These are phyloP conservation scores for Drosophila leontia DNA, from an alignment of 1,140 invertebrate genomes.

Conservation along the genomic window DNA sequence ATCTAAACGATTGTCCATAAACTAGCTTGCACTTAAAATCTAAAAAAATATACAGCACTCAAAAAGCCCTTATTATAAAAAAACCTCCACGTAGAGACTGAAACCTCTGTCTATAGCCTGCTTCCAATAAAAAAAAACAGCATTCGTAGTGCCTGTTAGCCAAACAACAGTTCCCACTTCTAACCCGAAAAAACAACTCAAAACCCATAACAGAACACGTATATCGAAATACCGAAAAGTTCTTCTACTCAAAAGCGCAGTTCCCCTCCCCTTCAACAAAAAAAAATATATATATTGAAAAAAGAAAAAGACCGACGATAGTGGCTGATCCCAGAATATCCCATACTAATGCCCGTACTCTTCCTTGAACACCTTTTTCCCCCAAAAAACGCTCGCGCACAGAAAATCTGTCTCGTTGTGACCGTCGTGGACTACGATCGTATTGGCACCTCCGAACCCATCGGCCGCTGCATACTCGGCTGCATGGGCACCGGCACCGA, in stretches of 20 bases:
- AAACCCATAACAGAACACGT: slow-evolving; percentile 64
- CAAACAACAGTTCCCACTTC: slow-evolving; percentile 51
- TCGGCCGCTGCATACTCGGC: slow-evolving; percentile 98
- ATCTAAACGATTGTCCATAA: slow-evolving; percentile 47
- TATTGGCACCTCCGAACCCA: slow-evolving; percentile 99
- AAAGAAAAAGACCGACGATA: slow-evolving; percentile 31
- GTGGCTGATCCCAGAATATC: not conserved
- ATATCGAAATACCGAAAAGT: slow-evolving; percentile 60
- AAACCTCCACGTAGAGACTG: slow-evolving; percentile 27
- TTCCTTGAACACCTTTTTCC: slow-evolving; percentile 39
- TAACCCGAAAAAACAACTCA: slow-evolving; percentile 35
- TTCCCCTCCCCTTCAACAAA: slow-evolving; percentile 24
- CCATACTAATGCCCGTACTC: slow-evolving; percentile 28
- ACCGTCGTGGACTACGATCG: slow-evolving; percentile 99
- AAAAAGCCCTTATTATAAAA: slow-evolving; percentile 9
- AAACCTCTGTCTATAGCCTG: slow-evolving; percentile 54
- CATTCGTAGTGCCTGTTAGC: slow-evolving; percentile 64
- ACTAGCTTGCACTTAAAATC: slow-evolving; percentile 46
- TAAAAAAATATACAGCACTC: slow-evolving; percentile 25
- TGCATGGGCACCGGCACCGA: slow-evolving; percentile 99
- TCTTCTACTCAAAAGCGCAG: slow-evolving; percentile 58
- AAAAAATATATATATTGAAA: slow-evolving; percentile 16
- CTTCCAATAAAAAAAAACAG: slow-evolving; percentile 51
- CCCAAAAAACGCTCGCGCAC: slow-evolving; percentile 68
- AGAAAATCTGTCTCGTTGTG: slow-evolving; percentile 99